These are phyloP conservation scores for Crotophaga sulcirostris DNA, from an alignment of 2,113 vertebrate species.

Conservation along the genomic window DNA sequence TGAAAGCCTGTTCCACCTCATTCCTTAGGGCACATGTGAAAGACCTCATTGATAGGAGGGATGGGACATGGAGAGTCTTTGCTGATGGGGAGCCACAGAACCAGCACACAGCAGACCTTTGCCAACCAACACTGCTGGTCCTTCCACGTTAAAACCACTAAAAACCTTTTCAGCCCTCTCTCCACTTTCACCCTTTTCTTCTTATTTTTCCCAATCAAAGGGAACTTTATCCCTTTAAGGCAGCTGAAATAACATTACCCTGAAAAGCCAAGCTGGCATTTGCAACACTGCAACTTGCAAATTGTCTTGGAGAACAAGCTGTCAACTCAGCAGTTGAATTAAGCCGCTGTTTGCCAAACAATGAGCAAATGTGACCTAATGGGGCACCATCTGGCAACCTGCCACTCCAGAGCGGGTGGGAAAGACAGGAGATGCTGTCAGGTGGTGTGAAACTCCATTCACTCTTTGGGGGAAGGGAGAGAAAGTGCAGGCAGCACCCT, in stretches of 20 bases:
- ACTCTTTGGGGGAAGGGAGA: not conserved
- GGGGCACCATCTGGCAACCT: slow-evolving; percentile 67
- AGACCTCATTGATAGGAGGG: not conserved
- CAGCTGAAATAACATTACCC: slow-evolving; percentile 52
- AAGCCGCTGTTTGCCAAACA: slow-evolving; percentile 69
- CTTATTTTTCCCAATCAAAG: not conserved
- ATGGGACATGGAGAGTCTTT: not conserved
- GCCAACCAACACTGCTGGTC: not conserved
- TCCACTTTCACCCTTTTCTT: not conserved
- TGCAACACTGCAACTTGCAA: slow-evolving; percentile 55
- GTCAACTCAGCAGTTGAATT: slow-evolving; percentile 71
- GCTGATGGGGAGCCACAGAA: not conserved
- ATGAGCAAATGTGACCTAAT: slow-evolving; percentile 68
- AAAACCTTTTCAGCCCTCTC: not conserved
- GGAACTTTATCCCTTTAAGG: slow-evolving; percentile 53
- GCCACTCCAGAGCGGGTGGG: slow-evolving; percentile 13
- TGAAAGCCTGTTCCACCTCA: not conserved
- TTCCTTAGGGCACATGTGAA: not conserved
- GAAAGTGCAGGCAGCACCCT: not conserved
- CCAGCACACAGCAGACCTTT: not conserved
- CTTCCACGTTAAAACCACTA: not conserved
- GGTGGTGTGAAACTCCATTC: not conserved
- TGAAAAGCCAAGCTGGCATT: slow-evolving; percentile 66
- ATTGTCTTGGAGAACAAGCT: slow-evolving; percentile 70
- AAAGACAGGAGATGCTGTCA: slow-evolving; percentile 19